phyloP scores from a whole-genome alignment of 2,113 vertebrate species.

The Elephantulus edwardii region DNA sequence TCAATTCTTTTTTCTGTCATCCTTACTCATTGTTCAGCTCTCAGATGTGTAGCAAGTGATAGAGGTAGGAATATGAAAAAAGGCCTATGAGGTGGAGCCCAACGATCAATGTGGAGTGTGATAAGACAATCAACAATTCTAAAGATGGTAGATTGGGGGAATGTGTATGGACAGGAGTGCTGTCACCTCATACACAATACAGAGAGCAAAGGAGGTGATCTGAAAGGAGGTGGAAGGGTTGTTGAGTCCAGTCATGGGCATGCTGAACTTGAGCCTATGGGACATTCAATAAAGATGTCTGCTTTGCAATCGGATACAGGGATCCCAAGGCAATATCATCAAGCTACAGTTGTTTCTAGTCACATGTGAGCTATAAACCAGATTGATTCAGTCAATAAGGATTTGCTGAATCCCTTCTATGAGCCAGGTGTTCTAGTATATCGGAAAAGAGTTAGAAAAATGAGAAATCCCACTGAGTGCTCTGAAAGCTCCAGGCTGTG shows the following conservation, averaged over 20 bases:
- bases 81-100: fast-evolving
- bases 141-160: not conserved
- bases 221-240: not conserved
- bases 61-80: not conserved
- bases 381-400: not conserved
- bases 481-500: too few relatives aligned
- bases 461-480: not conserved
- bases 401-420: not conserved
- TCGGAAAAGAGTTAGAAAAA: not conserved
- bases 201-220: not conserved
- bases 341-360: not conserved
- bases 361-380: not conserved
- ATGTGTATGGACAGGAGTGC: fast-evolving
- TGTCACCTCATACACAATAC: not conserved
- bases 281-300: not conserved
- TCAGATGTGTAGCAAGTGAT: too few relatives aligned
- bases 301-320: not conserved
- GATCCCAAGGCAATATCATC: not conserved
- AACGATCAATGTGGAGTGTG: not conserved
- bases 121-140: not conserved
- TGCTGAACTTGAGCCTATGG: not conserved
- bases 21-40: too few relatives aligned
- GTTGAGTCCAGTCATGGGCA: not conserved
- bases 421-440: not conserved
- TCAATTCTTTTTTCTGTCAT: too few relatives aligned